phyloP scores from a whole-genome alignment of 2,888 invertebrate genomes.

The Caenorhabditis zanzibari region DNA sequence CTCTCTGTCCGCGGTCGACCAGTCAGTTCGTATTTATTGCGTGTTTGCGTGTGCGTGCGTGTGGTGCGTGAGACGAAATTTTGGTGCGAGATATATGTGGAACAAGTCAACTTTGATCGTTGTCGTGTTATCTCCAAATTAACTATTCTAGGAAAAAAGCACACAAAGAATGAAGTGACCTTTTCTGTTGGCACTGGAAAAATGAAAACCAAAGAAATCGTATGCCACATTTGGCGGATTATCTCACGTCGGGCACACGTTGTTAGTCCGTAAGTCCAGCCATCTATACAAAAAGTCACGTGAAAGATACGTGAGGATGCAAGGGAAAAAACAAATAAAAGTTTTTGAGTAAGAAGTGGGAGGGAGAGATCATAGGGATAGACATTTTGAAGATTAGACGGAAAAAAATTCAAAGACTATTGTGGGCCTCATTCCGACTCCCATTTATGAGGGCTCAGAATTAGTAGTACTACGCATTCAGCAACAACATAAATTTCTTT shows the following conservation, averaged over 20 bases:
- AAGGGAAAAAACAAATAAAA: conserved; percentile 36
- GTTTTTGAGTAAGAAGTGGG: neutral
- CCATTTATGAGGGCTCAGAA: too few species aligned
- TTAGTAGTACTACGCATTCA: too few species aligned
- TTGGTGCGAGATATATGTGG: conserved; percentile 30
- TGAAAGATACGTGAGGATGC: conserved; percentile 48
- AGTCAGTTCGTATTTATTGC: conserved; percentile 53
- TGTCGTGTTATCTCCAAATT: conserved; percentile 21
- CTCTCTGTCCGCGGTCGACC: conserved; percentile 25
- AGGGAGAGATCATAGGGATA: neutral
- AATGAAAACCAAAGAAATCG: conserved; percentile 6
- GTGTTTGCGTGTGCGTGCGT: conserved; percentile 59
- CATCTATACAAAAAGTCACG: conserved; percentile 22
- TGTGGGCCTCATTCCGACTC: too few species aligned
- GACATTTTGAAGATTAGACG: too few species aligned
- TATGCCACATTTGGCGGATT: conserved; percentile 17
- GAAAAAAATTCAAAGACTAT: too few species aligned
- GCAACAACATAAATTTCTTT: too few species aligned
- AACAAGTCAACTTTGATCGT: conserved; percentile 28
- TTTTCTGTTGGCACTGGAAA: neutral
- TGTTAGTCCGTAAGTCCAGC: neutral
- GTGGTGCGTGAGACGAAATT: conserved; percentile 61
- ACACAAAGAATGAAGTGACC: neutral
- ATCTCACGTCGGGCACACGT: neutral
- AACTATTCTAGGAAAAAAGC: conserved; percentile 27